Conservation (phyloP, 2,113 vertebrate species). For the Geococcyx californianus region DNA sequence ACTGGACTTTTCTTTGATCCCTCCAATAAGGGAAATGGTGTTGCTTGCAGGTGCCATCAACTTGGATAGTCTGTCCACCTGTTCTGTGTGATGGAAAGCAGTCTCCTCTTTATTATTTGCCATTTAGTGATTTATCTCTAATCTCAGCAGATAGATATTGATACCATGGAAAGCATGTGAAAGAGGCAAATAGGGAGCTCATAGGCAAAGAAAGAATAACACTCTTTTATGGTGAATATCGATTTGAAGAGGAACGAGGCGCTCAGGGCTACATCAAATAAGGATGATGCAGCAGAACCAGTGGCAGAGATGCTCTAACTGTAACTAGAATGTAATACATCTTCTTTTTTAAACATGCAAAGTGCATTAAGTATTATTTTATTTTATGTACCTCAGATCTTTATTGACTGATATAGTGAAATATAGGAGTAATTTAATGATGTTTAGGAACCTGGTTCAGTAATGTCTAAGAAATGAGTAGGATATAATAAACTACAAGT, state of each 20-base stretch:
- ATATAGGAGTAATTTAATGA: neutral
- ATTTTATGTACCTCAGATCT: neutral
- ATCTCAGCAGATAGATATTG: neutral
- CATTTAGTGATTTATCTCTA: neutral
- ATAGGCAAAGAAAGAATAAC: neutral
- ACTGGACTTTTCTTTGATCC: neutral
- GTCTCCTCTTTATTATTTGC: neutral
- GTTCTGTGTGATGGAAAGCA: neutral
- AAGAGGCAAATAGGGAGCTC: neutral
- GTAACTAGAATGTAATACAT: neutral
- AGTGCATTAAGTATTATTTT: neutral
- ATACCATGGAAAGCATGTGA: neutral
- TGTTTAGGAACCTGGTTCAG: neutral
- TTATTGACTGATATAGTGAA: neutral
- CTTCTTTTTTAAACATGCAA: neutral
- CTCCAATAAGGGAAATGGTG: neutral
- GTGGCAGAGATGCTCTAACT: neutral
- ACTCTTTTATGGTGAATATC: neutral
- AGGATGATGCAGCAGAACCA: neutral
- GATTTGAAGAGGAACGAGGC: neutral
- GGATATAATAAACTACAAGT: neutral
- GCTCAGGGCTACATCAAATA: neutral
- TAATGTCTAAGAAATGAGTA: neutral
- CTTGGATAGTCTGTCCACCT: neutral
- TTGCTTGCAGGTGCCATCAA: neutral